Evolutionary conservation across 1,140 invertebrate genomes (phyloP), one percentile per base, ranked within the genome.

Genomic region (Hylyphantes graminicola): DNA sequence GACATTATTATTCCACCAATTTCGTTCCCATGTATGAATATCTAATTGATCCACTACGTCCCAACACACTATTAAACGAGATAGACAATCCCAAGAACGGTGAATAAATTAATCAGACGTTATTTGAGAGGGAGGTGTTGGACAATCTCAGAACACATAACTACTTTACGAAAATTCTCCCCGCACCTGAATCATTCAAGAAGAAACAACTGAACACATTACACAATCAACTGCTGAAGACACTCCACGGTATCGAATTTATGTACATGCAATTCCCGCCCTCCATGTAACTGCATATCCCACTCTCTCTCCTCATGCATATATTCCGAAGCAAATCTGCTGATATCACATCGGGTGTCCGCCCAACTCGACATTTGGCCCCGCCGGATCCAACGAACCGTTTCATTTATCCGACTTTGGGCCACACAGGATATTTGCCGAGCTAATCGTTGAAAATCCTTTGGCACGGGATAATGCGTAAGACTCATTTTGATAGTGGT

Each of bases 381-480:
- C 59, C 35, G 35, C 35, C n/a, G 50, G 35, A 67, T 21, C 76
- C 76, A 78, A 78, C 63, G 59, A 67, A 67, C 76, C 76, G 63
- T 78, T 78, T 78, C 63, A 78, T 78, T 78, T 78, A 67, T 53
- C 35, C 76, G 61, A 61, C 63, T 61, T 17, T 51, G 63, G 35
- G 35, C 1, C 1, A 35, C 35, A 35, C 53, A 17, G 63, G 63
- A 78, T 78, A 67, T 78, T 78, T 78, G 63, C 61, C 53, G 50
- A 67, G 51, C 61, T 78, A 78, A 78, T 78, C 76, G 76, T 65
- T 50, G 76, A 78, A 67, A 78, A 67, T 67, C 64, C 76, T n/a
- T 35, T 35, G 35, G 35, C 35, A 35, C 35, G 35, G 35, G 35
- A 35, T 35, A 35, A 35, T 35, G 35, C 35, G 35, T 1, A 5